Conservation (phyloP, 1,140 invertebrate species). For the Calephelis virginiensis region DNA sequence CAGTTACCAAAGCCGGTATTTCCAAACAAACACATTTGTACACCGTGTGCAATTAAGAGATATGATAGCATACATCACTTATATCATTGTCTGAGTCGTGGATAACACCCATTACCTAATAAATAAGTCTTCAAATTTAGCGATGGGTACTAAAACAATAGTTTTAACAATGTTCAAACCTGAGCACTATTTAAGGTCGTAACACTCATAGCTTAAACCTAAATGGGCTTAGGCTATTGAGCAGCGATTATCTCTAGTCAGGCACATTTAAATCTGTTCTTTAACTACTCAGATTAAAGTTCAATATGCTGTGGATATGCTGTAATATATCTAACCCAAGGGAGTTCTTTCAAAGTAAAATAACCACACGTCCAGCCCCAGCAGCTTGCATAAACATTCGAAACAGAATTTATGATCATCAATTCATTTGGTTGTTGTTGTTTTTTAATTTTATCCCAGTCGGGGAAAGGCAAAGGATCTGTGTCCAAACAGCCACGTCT, state of each 20-base stretch:
- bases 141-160: no score
- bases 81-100: no score
- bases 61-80: no score
- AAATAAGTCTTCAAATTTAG: no score
- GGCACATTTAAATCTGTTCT: background rate
- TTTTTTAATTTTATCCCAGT: no score
- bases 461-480: no score
- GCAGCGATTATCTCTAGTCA: slow-evolving; percentile 1
- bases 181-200: background rate
- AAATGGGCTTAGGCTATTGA: background rate
- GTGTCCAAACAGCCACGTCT: no score
- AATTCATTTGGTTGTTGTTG: no score
- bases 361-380: background rate
- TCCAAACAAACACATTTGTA: no score
- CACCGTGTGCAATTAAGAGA: no score
- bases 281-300: background rate
- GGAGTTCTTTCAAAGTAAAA: background rate
- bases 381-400: background rate
- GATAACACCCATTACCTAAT: no score
- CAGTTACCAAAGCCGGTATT: no score
- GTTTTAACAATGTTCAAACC: background rate
- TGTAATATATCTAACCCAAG: background rate
- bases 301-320: background rate
- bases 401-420: slow-evolving; percentile 11
- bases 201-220: background rate